Base-by-base conservation (phyloP, 2,888 invertebrate genomes). In the Nasonovia ribisnigri region DNA sequence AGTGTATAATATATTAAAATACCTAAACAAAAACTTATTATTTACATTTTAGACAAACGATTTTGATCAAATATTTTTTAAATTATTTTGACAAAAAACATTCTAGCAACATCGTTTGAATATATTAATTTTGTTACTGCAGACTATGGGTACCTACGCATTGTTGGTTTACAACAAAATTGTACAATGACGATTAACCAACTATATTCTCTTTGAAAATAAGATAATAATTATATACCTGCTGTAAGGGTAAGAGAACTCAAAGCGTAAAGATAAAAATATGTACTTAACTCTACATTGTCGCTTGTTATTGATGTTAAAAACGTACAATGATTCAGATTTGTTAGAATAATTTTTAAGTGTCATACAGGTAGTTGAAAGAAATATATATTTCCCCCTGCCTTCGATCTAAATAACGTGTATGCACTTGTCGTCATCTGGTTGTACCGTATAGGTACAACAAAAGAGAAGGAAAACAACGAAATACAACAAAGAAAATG, bases 321-420 rank as follows among this genome's bases (percentile, higher is more conserved):
- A 48, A 36, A 36, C 77, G 77, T 36, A 90, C 48, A 36, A 90
- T 16, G 26, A 26, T 4, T 46, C 1, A 24, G 26, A 48, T 48
- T 90, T 90, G 77, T 77, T 13, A 90, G 26, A n/a, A 48, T 90
- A 36, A 51, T 13, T 51, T 48, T 77, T 26, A 77, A 90, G 48
- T 67, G 48, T 77, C 77, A 36, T 13, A 90, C 48, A 67, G n/a
- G 20, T 67, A 90, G n/a, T 48, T 51, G 36, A 26, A 46, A 90
- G 1, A 29, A 77, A 48, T 20, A 90, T 29, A 90, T 36, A 48
- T 46, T 26, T 51, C 11, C 24, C 36, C 16, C 1, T 20, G 29
- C 88, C n/a, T 90, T 48, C 26, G 26, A 51, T 77, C 42, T 29
- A 36, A 26, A 36, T 77, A 77, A 20, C 20, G n/a, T 36, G 36